Evolutionary conservation across 1,140 invertebrate species (phyloP).

Genomic region (Hyles vespertilio): DNA sequence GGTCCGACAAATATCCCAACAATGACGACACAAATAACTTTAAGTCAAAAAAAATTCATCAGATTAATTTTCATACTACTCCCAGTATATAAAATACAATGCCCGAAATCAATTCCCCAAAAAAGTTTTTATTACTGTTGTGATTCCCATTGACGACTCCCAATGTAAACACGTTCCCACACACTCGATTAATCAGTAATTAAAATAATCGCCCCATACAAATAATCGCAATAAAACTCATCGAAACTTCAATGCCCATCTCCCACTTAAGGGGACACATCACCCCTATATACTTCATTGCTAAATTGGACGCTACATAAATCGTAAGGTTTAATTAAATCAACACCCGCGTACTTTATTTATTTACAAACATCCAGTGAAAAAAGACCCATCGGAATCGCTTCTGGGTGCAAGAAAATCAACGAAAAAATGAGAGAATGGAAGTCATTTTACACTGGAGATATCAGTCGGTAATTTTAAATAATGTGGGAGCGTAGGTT

Average conservation of each 20-base stretch:
- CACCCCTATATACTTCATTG: slow-evolving; percentile 65
- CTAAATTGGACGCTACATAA: slow-evolving; percentile 67
- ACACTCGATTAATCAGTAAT: slow-evolving; percentile 7
- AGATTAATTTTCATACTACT: no score
- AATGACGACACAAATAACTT: no score
- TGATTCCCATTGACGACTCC: neutral
- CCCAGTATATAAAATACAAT: no score
- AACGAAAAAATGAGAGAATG: neutral
- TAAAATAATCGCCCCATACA: slow-evolving; percentile 8
- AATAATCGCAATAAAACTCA: slow-evolving; percentile 28
- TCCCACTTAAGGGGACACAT: slow-evolving; percentile 43
- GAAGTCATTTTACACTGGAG: slow-evolving; percentile 25
- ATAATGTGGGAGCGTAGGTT: slow-evolving; percentile 39
- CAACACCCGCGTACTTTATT: slow-evolving; percentile 55
- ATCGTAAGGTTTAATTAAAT: slow-evolving; percentile 69
- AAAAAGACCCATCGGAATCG: slow-evolving; percentile 33
- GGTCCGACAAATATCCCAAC: no score
- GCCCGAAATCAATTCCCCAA: no score
- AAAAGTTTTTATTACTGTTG: no score
- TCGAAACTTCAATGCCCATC: slow-evolving; percentile 22
- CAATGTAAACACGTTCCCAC: slow-evolving; percentile 1
- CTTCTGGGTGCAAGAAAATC: neutral
- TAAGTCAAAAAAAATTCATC: no score
- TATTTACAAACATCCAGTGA: slow-evolving; percentile 42
- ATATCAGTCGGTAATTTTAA: slow-evolving; percentile 41